Conservation (phyloP, 1,140 invertebrate species). For the Dreissena polymorpha region DNA sequence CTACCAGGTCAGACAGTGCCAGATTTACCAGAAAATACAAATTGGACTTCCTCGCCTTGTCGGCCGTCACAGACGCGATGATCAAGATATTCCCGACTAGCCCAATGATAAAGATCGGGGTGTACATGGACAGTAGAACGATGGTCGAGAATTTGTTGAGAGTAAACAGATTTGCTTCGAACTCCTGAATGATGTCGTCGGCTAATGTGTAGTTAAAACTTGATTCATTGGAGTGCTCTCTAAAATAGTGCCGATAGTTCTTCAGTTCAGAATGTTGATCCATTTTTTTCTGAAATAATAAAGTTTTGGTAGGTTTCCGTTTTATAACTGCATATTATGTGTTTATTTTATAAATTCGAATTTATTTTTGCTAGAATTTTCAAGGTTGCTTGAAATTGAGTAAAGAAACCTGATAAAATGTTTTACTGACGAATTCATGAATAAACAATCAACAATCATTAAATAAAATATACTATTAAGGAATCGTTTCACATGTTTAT, state of each 20-base stretch:
- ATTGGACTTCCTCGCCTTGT: constrained; percentile 59
- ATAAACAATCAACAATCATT: too few relatives aligned
- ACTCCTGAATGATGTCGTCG: constrained; percentile 57
- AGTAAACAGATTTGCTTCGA: constrained; percentile 51
- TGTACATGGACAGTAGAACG: constrained; percentile 63
- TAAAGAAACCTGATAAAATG: too few relatives aligned
- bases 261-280: constrained; percentile 58
- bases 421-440: too few relatives aligned
- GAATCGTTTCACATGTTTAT: too few relatives aligned
- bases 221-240: constrained; percentile 44
- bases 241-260: constrained; percentile 54
- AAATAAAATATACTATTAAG: too few relatives aligned
- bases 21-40: constrained; percentile 68
- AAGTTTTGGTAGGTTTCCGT: too few relatives aligned
- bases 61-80: constrained; percentile 53
- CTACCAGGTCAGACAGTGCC: constrained; percentile 62
- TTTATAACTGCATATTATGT: too few relatives aligned
- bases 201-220: constrained; percentile 59
- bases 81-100: constrained; percentile 67
- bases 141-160: constrained; percentile 52
- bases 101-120: constrained; percentile 62
- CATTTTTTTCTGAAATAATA: constrained; percentile 26
- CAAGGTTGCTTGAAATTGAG: too few relatives aligned
- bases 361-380: too few relatives aligned
- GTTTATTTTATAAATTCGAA: too few relatives aligned